A percentile compares a stretch with the other conserved stretches of the same genome.
Conservation (phyloP, 2,113 vertebrate species). For the Phrynosoma blainvillii region DNA sequence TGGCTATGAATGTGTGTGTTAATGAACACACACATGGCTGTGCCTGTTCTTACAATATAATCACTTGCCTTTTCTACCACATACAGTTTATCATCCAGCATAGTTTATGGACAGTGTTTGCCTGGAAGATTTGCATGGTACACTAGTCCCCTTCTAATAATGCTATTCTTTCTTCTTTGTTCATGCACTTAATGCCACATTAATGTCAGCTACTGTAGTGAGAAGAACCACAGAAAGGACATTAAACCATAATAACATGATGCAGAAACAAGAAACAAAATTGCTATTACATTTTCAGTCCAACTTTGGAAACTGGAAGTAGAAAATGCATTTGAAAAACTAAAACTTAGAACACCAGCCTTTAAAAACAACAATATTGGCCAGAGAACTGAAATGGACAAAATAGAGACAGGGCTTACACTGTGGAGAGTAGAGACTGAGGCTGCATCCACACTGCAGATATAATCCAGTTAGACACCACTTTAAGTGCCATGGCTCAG, state of each 20-base stretch:
- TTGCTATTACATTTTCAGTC: not conserved
- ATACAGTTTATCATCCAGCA: conserved; percentile 22
- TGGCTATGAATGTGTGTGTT: not conserved
- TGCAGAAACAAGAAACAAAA: conserved; percentile 1
- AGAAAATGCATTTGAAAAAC: not conserved
- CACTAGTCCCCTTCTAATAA: conserved; percentile 24
- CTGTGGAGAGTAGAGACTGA: not conserved
- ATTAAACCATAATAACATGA: conserved; percentile 22
- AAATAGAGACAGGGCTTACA: not conserved
- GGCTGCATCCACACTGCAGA: too few relatives aligned
- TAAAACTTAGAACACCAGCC: not conserved
- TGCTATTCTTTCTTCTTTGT: conserved; percentile 1
- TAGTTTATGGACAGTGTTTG: conserved; percentile 18
- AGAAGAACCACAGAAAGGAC: not conserved
- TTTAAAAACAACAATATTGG: not conserved
- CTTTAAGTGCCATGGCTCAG: too few relatives aligned
- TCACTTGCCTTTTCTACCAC: conserved; percentile 10
- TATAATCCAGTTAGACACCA: too few relatives aligned
- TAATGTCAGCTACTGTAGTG: conserved; percentile 4
- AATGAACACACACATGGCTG: not conserved
- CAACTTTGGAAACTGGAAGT: not conserved
- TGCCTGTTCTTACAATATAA: not conserved
- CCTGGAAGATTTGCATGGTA: conserved; percentile 27
- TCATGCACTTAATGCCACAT: conserved; percentile 5
- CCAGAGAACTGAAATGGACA: not conserved